These are phyloP conservation scores for Microctenopoma steveboyesi DNA, from an alignment of 2,797 vertebrate species.

Conservation along the genomic window DNA sequence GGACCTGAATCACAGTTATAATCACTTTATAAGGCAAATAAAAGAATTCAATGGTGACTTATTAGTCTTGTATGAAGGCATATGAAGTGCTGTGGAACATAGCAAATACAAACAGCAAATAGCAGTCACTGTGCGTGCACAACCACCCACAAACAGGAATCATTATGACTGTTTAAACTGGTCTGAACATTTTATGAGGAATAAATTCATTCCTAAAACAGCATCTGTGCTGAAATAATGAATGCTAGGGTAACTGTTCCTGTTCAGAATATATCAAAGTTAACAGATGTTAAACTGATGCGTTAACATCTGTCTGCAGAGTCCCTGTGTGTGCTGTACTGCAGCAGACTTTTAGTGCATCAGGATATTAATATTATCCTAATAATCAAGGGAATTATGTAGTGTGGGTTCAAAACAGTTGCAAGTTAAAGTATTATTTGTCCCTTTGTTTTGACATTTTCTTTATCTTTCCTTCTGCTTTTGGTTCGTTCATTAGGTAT, in stretches of 20 bases:
- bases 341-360: neutral
- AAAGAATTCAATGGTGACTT: neutral
- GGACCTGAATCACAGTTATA: neutral
- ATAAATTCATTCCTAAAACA: neutral
- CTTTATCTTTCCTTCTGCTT: neutral
- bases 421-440: neutral
- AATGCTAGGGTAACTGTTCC: neutral
- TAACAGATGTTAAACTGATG: neutral
- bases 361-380: neutral
- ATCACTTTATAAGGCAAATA: constrained; percentile 1
- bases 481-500: neutral
- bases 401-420: neutral
- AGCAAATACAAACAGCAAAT: constrained; percentile 2
- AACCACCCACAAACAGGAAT: neutral
- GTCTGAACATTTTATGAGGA: constrained; percentile 1
- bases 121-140: neutral
- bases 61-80: constrained; percentile 3
- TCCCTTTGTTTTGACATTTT: neutral
- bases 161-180: neutral
- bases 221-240: neutral
- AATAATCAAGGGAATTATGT: neutral
- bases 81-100: constrained; percentile 15
- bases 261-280: neutral
- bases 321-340: neutral
- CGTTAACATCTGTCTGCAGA: neutral